Base-by-base conservation (phyloP, 2,113 vertebrate genomes). In the Halcyon malimbica region DNA sequence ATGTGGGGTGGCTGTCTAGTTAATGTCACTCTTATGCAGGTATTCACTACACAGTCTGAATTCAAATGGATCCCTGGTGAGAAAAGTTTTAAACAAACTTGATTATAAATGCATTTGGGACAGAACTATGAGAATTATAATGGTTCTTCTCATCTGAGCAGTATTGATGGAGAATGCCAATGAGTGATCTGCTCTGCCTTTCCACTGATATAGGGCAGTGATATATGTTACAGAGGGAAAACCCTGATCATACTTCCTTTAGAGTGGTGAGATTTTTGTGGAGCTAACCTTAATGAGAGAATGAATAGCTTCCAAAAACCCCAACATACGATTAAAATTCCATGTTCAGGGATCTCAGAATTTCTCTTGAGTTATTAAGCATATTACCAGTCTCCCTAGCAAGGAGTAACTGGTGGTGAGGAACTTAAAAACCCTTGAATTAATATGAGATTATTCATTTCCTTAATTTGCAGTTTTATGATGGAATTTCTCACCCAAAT, bases 381-480 rank as follows among this genome's bases (percentile, higher is more conserved):
- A 54, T 9, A 23, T 65, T 73, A 37, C 37, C 42, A 93, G 2
- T 60, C n/a, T 82, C 35, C 48, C 60, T 67, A 63, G 51, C 25
- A 70, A 48, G 44, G 42, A 85, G 74, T 37, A 94, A 80, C 15
- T 80, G 13, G 16, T 63, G 29, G 42, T 21, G 42, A 48, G 9
- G 11, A 91, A 78, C 46, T 74, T 29, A 15, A 88, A 92, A 83
- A 50, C 15, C 29, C 74, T 88, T 23, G 57, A 91, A 95, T 93
- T 92, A 94, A 93, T 62, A 83, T 44, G 10, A 94, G 33, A 93
- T 70, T 92, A 89, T 83, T 95, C n/a, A 83, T 95, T 96, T 93
- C 79, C 68, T 87, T 89, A 86, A 95, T 96, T 97, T 96, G 15
- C 42, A 88, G 57, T 65, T 87, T 93, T 88, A 83, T 93, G 81